A percentile compares a stretch with the other conserved stretches of the same genome.
These are phyloP conservation scores for Eutolmus rufibarbis DNA, from an alignment of 2,888 invertebrate species.

Conservation along the genomic window DNA sequence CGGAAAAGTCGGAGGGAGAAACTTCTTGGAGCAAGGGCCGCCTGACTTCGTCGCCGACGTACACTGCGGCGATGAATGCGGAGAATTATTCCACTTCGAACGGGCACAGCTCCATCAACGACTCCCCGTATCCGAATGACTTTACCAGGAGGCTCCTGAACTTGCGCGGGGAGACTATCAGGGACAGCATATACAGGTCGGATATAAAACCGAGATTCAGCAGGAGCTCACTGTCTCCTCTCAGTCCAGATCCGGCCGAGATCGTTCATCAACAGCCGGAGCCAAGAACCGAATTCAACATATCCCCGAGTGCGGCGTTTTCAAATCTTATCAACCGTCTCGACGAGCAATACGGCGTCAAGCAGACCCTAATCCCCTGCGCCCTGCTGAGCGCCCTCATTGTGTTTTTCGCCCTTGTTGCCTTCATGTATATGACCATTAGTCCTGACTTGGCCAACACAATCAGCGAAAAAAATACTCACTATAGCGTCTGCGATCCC, in stretches of 20 bases:
- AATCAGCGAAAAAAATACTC: slow-evolving; percentile 61
- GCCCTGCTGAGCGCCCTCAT: slow-evolving; percentile 69
- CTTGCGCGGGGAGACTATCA: slow-evolving; percentile 51
- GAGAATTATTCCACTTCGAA: slow-evolving; percentile 57
- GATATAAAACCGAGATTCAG: slow-evolving; percentile 12
- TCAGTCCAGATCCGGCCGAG: slow-evolving; percentile 37
- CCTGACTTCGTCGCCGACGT: neutral
- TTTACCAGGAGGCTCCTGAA: slow-evolving; percentile 67
- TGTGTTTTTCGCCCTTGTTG: slow-evolving; percentile 72
- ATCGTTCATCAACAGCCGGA: slow-evolving; percentile 46
- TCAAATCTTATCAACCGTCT: slow-evolving; percentile 50
- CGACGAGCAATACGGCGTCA: slow-evolving; percentile 54
- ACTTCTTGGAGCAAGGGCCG: neutral
- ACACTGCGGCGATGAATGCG: neutral
- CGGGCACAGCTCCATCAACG: slow-evolving; percentile 61
- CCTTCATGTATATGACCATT: slow-evolving; percentile 73
- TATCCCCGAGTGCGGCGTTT: slow-evolving; percentile 52
- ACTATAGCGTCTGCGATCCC: slow-evolving; percentile 68
- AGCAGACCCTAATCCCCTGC: slow-evolving; percentile 67
- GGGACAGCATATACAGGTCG: slow-evolving; percentile 47
- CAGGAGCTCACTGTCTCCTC: neutral
- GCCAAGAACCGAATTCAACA: slow-evolving; percentile 42
- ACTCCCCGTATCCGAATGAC: slow-evolving; percentile 75
- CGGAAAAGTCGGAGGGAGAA: neutral
- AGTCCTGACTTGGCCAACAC: slow-evolving; percentile 57